Evolutionary conservation across 2,888 invertebrate genomes (phyloP).

Genomic region (Drosophila barbarae): DNA sequence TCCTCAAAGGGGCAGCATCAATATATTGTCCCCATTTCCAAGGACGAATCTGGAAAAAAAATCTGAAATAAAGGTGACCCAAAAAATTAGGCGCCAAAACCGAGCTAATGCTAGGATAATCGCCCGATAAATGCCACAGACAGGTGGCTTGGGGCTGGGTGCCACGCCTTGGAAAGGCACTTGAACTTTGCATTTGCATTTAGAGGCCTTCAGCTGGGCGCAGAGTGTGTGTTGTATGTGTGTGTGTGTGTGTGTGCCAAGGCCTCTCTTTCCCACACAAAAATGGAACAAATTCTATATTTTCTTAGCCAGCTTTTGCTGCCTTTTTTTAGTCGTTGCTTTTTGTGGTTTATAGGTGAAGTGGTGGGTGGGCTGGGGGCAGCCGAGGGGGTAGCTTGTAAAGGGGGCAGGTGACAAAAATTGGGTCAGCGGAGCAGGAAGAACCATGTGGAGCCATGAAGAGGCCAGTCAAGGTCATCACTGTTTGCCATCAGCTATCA

Average conservation of each 20-base stretch:
- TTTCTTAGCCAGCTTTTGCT: constrained; percentile 16
- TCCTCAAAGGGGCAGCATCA: background rate
- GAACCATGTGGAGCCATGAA: constrained; percentile 1
- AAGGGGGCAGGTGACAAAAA: constrained; percentile 25
- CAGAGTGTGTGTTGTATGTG: constrained; percentile 17
- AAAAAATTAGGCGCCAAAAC: constrained; percentile 29
- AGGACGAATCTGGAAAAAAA: constrained; percentile 2
- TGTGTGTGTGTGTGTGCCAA: constrained; percentile 31
- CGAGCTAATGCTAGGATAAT: constrained; percentile 36
- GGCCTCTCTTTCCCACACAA: constrained; percentile 41
- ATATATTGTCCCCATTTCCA: background rate
- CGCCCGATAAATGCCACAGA: constrained; percentile 26
- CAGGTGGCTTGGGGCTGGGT: constrained; percentile 12
- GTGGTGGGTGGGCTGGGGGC: constrained; percentile 17
- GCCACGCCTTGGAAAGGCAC: constrained; percentile 61
- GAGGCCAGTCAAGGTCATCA: constrained; percentile 57
- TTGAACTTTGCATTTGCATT: constrained; percentile 64
- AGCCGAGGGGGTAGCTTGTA: background rate
- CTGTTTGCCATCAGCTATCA: constrained; percentile 25
- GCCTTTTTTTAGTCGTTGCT: constrained; percentile 9
- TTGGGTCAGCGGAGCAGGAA: constrained; percentile 51
- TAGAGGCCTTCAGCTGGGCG: constrained; percentile 44
- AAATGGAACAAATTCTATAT: constrained; percentile 50
- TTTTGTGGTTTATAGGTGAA: constrained; percentile 31
- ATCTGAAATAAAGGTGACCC: constrained; percentile 14